phyloP scores from a whole-genome alignment of 2,888 invertebrate genomes.

The Diplazon laetatorius region DNA sequence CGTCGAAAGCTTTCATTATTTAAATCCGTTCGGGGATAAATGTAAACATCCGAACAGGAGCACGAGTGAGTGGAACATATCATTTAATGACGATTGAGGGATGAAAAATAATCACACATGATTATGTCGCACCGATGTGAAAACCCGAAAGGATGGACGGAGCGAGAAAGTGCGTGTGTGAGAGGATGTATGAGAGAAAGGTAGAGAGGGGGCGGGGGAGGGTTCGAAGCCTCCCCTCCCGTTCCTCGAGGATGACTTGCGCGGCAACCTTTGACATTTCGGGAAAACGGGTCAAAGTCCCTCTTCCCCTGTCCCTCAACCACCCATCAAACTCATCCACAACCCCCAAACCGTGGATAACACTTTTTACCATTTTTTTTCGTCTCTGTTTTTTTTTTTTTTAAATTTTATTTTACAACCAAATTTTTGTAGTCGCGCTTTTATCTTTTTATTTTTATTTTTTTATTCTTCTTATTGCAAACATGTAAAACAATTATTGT shows the following conservation, averaged over 20 bases:
- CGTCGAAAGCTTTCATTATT: background rate
- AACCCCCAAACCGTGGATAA: slow-evolving; percentile 36
- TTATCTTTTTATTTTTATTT: slow-evolving; percentile 2
- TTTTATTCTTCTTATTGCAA: no score
- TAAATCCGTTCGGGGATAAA: background rate
- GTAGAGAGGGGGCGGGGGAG: slow-evolving; percentile 11
- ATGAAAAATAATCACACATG: no score
- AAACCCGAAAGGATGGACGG: no score
- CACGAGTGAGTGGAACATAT: background rate
- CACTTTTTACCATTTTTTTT: background rate
- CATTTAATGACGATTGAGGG: no score
- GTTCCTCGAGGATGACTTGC: slow-evolving; percentile 71
- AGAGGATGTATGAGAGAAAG: no score
- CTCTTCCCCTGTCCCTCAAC: slow-evolving; percentile 33
- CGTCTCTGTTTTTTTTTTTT: background rate
- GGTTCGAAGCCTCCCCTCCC: slow-evolving; percentile 41
- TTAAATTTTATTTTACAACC: no score
- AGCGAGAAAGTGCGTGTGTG: no score
- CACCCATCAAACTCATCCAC: slow-evolving; percentile 14
- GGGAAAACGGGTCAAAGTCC: slow-evolving; percentile 75
- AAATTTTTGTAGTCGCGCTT: no score
- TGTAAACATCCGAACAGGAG: no score
- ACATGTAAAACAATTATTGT: no score
- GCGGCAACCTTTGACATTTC: slow-evolving; percentile 80
- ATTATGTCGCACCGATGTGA: no score